A percentile compares a stretch with the other conserved stretches of the same genome.
These are phyloP conservation scores for Coronaproctus castanopsis DNA, from an alignment of 2,888 invertebrate genomes.

Conservation along the genomic window DNA sequence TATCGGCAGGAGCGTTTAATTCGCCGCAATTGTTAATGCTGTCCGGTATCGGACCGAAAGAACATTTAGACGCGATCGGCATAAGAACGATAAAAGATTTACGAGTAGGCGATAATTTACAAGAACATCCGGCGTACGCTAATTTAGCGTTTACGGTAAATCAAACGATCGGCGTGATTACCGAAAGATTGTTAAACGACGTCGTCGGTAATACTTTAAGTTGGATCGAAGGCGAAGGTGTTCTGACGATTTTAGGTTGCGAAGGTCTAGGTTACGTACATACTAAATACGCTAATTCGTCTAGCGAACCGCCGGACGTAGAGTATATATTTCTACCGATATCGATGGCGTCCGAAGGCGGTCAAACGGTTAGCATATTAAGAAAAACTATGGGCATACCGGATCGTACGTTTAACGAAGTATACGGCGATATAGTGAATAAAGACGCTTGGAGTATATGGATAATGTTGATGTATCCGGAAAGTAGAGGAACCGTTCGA, in stretches of 20 bases:
- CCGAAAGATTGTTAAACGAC: conserved; percentile 23
- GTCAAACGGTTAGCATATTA: conserved; percentile 17
- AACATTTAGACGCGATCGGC: conserved; percentile 33
- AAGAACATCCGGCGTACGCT: conserved; percentile 31
- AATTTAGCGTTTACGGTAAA: conserved; percentile 45
- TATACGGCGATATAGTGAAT: conserved; percentile 28
- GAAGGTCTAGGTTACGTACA: conserved; percentile 30
- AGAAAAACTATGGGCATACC: conserved; percentile 20
- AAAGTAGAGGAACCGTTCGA: conserved; percentile 42
- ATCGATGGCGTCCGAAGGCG: conserved; percentile 19
- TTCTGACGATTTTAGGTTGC: conserved; percentile 28
- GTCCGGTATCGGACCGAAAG: conserved; percentile 45
- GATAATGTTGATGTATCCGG: conserved; percentile 50
- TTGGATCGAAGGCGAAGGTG: conserved; percentile 20
- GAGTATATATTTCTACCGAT: conserved; percentile 22
- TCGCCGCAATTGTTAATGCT: conserved; percentile 65
- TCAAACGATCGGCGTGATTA: conserved; percentile 28
- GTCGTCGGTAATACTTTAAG: conserved; percentile 7
- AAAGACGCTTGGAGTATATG: conserved; percentile 45
- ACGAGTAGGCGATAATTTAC: conserved; percentile 38
- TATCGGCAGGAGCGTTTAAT: conserved; percentile 57
- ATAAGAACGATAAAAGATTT: conserved; percentile 36
- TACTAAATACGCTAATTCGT: conserved; percentile 24
- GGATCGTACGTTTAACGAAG: conserved; percentile 22
- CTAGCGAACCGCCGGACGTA: conserved; percentile 24